A percentile compares a stretch with the other conserved stretches of the same genome.
Conservation (phyloP, 1,140 invertebrate species). For the Planococcus citri region DNA sequence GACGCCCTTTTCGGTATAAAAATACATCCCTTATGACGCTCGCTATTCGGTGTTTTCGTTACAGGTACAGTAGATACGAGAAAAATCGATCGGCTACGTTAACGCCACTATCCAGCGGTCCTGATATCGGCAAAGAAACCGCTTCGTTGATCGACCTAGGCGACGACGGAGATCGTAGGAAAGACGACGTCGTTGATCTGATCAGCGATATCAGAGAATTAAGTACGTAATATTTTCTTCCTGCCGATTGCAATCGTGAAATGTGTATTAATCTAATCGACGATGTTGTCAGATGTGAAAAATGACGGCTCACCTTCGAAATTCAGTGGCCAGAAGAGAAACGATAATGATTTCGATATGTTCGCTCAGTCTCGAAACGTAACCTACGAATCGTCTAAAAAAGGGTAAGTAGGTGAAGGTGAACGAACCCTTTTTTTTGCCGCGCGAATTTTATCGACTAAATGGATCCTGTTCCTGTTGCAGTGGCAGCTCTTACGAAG, state of each 20-base stretch:
- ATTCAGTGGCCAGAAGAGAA: conserved; percentile 28
- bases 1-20: no score
- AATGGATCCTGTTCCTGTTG: neutral
- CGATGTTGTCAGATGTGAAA: neutral
- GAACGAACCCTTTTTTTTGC: no score
- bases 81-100: conserved; percentile 45
- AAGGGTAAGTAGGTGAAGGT: conserved; percentile 39
- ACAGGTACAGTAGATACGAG: conserved; percentile 56
- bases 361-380: conserved; percentile 76
- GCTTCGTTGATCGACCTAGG: conserved; percentile 54
- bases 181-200: neutral
- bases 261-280: neutral
- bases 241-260: neutral
- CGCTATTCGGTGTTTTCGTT: no score
- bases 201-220: neutral
- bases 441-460: no score
- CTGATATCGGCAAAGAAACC: conserved; percentile 30
- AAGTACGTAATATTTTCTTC: neutral
- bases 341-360: conserved; percentile 71
- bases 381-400: conserved; percentile 55
- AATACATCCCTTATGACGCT: no score
- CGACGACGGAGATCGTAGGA: conserved; percentile 33
- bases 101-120: conserved; percentile 27
- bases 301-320: conserved; percentile 25
- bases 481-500: conserved; percentile 59